Evolutionary conservation across 2,113 vertebrate genomes (phyloP).

Genomic region (Mus musculus): GRCm39 chr3:85171501-85172000

Average conservation of each 20-base stretch:
- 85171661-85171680: conserved; percentile 37
- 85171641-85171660: background rate
- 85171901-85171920: background rate
- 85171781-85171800: background rate
- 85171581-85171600: background rate
- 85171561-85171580: background rate
- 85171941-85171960: background rate
- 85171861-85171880: background rate
- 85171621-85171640: background rate
- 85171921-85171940: background rate
- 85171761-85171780: conserved; percentile 25
- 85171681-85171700: background rate
- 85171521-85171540: background rate
- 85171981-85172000: background rate
- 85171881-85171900: background rate
- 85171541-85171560: background rate
- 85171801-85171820: conserved; percentile 9
- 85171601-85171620: background rate
- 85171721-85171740: conserved; percentile 36
- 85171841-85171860: background rate
- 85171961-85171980: background rate
- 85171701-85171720: background rate
- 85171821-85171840: background rate
- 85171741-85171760: background rate
- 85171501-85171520: background rate